Evolutionary conservation across 2,888 invertebrate genomes (phyloP).

Genomic region (Watsonalla binaria): DNA sequence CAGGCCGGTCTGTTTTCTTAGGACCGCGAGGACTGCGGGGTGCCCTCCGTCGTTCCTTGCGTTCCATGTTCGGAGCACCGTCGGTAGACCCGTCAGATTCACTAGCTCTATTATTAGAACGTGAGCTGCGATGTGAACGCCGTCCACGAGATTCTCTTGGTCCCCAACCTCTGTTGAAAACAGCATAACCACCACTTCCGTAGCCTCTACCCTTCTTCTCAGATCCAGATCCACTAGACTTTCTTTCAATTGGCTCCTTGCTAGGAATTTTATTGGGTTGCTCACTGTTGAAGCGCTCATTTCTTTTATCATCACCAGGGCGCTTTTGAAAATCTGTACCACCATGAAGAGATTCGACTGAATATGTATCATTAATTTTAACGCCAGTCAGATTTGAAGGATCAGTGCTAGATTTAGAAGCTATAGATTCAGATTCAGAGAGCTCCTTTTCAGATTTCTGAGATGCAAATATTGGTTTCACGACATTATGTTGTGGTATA

Average conservation of each 20-base stretch:
- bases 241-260: conserved; percentile 70
- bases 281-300: conserved; percentile 55
- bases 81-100: conserved; percentile 89
- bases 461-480: conserved; percentile 43
- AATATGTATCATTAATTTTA: conserved; percentile 43
- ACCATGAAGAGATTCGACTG: conserved; percentile 44
- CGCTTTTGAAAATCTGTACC: conserved; percentile 45
- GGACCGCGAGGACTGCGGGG: conserved; percentile 75
- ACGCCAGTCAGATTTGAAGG: conserved; percentile 32
- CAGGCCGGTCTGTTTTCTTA: conserved; percentile 81
- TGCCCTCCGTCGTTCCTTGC: conserved; percentile 76
- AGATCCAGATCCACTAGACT: conserved; percentile 67
- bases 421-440: conserved; percentile 55
- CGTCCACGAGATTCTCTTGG: conserved; percentile 71
- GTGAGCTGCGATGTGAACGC: conserved; percentile 69
- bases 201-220: conserved; percentile 76
- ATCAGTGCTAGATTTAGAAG: conserved; percentile 54
- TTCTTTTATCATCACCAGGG: conserved; percentile 53
- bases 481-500: conserved; percentile 27
- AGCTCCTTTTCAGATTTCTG: conserved; percentile 62
- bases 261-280: conserved; percentile 64
- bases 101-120: conserved; percentile 74
- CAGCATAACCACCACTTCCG: conserved; percentile 57
- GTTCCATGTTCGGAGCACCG: conserved; percentile 78
- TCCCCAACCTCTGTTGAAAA: conserved; percentile 72